A percentile compares a stretch with the other conserved stretches of the same genome.
Conservation (phyloP, 2,113 vertebrate genomes). For the Ammodramus savannarum region DNA sequence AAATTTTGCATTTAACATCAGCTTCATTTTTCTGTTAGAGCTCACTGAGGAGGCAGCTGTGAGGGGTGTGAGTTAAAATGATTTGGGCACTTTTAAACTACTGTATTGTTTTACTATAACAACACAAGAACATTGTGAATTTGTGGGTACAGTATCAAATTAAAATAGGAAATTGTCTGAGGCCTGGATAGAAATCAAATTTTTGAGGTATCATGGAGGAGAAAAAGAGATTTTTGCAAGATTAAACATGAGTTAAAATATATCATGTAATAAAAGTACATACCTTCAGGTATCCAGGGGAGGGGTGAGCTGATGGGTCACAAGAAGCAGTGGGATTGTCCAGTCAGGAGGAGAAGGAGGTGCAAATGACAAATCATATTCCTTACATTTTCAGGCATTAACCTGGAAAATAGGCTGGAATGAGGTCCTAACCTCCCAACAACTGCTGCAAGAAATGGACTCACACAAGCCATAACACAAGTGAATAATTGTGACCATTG, state of each 20-base stretch:
- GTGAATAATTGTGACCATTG: slow-evolving; percentile 43
- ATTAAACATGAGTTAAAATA: background rate
- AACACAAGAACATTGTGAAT: background rate
- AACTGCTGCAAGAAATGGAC: slow-evolving; percentile 7
- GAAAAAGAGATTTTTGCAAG: background rate
- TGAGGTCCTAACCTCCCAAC: background rate
- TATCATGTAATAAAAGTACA: background rate
- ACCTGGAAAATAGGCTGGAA: background rate
- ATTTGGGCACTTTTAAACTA: background rate
- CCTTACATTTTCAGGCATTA: background rate
- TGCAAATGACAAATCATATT: background rate
- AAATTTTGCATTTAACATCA: slow-evolving; percentile 30
- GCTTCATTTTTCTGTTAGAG: background rate
- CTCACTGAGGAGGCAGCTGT: background rate
- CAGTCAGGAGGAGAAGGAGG: background rate
- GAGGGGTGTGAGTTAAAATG: background rate
- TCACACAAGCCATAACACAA: slow-evolving; percentile 18
- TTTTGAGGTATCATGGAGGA: background rate
- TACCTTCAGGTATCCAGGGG: background rate
- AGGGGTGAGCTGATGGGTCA: background rate
- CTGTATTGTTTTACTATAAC: background rate
- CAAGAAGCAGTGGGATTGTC: background rate
- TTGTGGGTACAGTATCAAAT: background rate
- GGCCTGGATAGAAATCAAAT: background rate
- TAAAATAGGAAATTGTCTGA: background rate